Base-by-base conservation (phyloP, 2,888 invertebrate genomes). In the Temnothorax unifasciatus region DNA sequence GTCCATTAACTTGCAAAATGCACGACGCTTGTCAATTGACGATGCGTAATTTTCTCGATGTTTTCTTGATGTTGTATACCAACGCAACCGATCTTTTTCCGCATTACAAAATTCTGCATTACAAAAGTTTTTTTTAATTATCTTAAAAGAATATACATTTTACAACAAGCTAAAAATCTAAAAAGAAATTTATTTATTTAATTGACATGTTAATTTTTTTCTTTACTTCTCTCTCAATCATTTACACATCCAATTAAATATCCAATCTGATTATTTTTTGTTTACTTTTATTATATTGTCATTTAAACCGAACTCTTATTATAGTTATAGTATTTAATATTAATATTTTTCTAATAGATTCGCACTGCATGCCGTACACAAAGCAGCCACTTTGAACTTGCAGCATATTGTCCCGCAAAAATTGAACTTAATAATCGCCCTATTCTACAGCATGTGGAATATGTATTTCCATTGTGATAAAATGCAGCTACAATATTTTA, bases 21-120 rank as follows among this genome's bases (percentile, higher is more conserved):
- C 71, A 71, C 57, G 71, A 71, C 21, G 71, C 79, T 79, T 79
- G 57, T 54, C 50, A 38, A 66, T n/a, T 34, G 73, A 64, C 57
- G 57, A 76, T 52, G 54, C 57, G 57, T 34, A 68, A 69, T 34
- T 66, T 66, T 57, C 21, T 79, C 34, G 18, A 71, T 57, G 44
- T 79, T n/a, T 47, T 41, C 63, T 63, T 44, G 29, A 34, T 75
- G 34, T 63, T 47, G 13, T 54, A 21, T 54, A 21, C 9, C 68
- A 41, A 41, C 1, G 21, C 29, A 47, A 21, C 38, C 25, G 29
- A n/a, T n/a, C 4, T n/a, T 34, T 44, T 34, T 34, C 15, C 0
- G 5, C n/a, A 38, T 15, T 44, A 38, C 15, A 44, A 54, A 25
- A 54, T 34, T 13, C 25, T n/a, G n/a, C n/a, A n/a, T n/a, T n/a